Evolutionary conservation across 2,113 vertebrate species (phyloP), one percentile per base, ranked within the genome.

Genomic region (Cairina moschata): DNA sequence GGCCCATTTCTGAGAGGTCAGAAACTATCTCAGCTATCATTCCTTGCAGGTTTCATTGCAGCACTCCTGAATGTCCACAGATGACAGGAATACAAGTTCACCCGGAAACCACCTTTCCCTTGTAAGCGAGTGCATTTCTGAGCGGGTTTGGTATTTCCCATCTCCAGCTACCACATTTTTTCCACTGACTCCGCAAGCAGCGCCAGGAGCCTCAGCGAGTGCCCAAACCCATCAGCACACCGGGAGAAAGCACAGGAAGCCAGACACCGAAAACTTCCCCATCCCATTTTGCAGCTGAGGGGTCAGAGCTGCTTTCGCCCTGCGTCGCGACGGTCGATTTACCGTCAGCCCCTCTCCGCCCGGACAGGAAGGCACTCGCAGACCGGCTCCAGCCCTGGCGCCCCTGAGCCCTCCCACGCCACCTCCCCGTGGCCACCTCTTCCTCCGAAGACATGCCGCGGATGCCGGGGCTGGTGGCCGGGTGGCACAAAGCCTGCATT

Each of bases 401-500:
- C 87, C 91, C 92, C 40, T 5, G 26, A 18, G 63, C 55, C 62
- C 86, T 66, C 62, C 62, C 50, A 23, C 50, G 13, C 50, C 23
- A 52, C 82, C 88, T 78, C 40, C 54, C 42, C n/a, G 66, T 58
- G 5, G 4, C 54, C 88, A 36, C 88, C 58, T 76, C 54, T 91
- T 86, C 81, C 75, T 93, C 78, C 10, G 4, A 85, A 48, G 85
- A 72, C 1, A 20, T 65, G 62, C 62, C 26, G 8, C 72, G 46
- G 79, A 90, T 68, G 85, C 91, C 40, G n/a, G 56, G 71, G 95
- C 89, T 78, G 86, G 78, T 94, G 97, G 94, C 93, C 75, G 93
- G 59, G 95, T 95, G 96, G 96, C 96, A 97, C 96, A 97, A 97
- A 97, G 96, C 97, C 90, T 89, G 96, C 88, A 97, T 97, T 97